phyloP scores from a whole-genome alignment of 2,888 invertebrate species.

The Drosophila greeni region DNA sequence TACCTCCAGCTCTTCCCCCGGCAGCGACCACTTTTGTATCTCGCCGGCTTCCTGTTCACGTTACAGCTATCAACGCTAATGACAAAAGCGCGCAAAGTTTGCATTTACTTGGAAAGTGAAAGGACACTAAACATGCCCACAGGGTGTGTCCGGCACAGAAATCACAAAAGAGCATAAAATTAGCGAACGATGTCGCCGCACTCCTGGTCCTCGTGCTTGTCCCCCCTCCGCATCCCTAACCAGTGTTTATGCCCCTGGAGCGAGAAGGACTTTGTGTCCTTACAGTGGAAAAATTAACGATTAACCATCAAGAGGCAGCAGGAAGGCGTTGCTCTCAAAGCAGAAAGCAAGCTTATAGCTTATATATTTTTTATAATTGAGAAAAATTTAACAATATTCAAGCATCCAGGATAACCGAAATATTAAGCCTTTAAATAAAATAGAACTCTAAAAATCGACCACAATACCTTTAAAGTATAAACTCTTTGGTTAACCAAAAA shows the following conservation, averaged over 20 bases:
- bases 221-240: conserved; percentile 1
- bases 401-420: neutral
- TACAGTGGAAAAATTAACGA: conserved; percentile 1
- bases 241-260: conserved; percentile 23
- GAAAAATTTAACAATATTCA: neutral
- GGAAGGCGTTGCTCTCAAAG: neutral
- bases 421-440: neutral
- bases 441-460: no score
- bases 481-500: neutral
- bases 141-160: conserved; percentile 71
- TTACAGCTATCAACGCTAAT: conserved; percentile 69
- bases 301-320: neutral
- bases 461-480: neutral
- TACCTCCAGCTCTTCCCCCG: neutral
- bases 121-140: conserved; percentile 66
- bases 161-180: conserved; percentile 74
- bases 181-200: conserved; percentile 55
- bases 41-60: conserved; percentile 45
- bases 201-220: conserved; percentile 4
- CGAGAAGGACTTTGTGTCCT: conserved; percentile 50
- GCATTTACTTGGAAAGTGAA: conserved; percentile 52
- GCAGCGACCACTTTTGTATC: conserved; percentile 14
- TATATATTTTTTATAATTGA: neutral
- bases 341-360: neutral
- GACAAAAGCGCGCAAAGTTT: conserved; percentile 73